A percentile compares a stretch with the other conserved stretches of the same genome.
Evolutionary conservation across 2,797 vertebrate genomes (phyloP).

Genomic region (Halcyon smyrnensis): DNA sequence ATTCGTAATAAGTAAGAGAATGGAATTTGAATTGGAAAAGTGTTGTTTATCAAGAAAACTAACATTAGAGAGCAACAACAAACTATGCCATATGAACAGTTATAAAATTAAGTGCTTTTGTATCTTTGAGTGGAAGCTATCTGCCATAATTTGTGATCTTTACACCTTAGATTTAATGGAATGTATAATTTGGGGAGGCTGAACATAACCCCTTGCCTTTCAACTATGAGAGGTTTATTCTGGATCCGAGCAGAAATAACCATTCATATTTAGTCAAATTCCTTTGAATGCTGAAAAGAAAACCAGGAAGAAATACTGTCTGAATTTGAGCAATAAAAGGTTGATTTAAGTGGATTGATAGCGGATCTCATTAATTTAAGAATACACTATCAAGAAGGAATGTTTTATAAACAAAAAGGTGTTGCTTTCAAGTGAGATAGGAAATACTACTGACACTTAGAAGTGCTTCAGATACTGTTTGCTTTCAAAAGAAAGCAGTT

Average conservation of each 20-base stretch:
- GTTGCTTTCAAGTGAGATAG: background rate
- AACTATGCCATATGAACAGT: background rate
- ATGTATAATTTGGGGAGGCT: background rate
- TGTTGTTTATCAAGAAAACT: background rate
- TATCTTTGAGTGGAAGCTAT: background rate
- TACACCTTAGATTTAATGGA: background rate
- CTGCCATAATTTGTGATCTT: background rate
- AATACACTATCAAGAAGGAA: background rate
- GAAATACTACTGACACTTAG: background rate
- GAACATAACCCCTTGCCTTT: background rate
- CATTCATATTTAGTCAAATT: background rate
- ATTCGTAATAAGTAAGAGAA: background rate
- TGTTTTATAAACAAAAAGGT: background rate
- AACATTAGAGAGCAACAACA: background rate
- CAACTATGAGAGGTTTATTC: background rate
- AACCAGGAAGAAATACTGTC: background rate
- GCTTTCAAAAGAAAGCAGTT: background rate
- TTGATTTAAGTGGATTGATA: background rate
- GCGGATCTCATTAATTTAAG: background rate
- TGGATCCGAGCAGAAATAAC: background rate
- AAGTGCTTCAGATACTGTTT: background rate
- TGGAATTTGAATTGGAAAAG: background rate
- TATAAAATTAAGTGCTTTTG: background rate
- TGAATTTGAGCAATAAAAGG: background rate
- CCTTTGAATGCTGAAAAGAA: background rate